These are phyloP conservation scores for Globodera ellingtonae DNA, from an alignment of 1,140 invertebrate genomes.

Conservation along the genomic window DNA sequence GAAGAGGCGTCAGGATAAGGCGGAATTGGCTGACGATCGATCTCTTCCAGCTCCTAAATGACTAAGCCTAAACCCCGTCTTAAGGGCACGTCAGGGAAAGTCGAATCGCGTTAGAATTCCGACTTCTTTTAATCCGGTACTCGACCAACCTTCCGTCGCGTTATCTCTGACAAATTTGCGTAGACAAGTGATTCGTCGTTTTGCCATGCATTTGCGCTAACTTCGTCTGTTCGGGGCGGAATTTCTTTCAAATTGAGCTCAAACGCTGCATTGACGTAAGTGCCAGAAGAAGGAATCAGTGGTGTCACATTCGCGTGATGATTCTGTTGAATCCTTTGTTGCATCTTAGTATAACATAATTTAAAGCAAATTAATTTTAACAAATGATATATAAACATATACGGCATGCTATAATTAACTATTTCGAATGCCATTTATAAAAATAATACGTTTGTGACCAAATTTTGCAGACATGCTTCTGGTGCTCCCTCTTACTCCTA, in stretches of 20 bases:
- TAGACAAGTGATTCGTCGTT: constrained; percentile 35
- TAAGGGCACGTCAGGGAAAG: too few species aligned
- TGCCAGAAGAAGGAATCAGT: not conserved
- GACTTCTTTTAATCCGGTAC: not conserved
- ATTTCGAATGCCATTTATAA: too few species aligned
- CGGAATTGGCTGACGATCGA: constrained; percentile 34
- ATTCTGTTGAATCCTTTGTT: not conserved
- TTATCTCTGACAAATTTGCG: constrained; percentile 47
- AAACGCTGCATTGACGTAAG: constrained; percentile 25
- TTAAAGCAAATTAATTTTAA: too few species aligned
- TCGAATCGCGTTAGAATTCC: not conserved
- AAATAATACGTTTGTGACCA: too few species aligned
- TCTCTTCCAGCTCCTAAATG: constrained; percentile 27
- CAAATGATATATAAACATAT: too few species aligned
- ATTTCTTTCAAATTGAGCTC: constrained; percentile 11
- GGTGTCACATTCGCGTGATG: not conserved
- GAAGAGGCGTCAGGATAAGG: constrained; percentile 26
- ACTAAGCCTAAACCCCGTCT: not conserved
- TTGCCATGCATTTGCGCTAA: not conserved
- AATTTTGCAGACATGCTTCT: too few species aligned
- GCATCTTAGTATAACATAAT: not conserved
- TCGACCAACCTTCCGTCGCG: constrained; percentile 6
- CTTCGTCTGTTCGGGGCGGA: not conserved
- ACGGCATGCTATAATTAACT: too few species aligned
- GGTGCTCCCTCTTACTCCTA: too few species aligned